These are phyloP conservation scores for Aegotheles bennettii DNA, from an alignment of 2,113 vertebrate species.

Conservation along the genomic window DNA sequence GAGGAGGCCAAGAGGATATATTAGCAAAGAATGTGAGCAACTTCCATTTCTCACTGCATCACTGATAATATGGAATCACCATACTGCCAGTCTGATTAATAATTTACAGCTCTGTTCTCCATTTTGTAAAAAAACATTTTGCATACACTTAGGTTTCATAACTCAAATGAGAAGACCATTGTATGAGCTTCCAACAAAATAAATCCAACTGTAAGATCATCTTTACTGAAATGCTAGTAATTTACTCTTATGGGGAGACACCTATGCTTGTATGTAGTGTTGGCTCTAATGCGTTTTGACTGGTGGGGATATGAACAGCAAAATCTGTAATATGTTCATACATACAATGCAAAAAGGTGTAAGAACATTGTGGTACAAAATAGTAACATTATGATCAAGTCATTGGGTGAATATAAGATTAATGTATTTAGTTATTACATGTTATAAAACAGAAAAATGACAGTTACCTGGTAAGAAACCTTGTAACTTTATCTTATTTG, in stretches of 20 bases:
- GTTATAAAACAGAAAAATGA: not conserved
- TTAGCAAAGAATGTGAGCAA: not conserved
- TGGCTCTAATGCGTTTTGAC: not conserved
- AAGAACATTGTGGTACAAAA: not conserved
- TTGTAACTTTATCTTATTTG: not conserved
- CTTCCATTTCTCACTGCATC: not conserved
- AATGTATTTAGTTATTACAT: not conserved
- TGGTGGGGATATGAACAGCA: not conserved
- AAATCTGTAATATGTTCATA: not conserved
- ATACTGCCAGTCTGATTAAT: not conserved
- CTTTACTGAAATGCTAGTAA: not conserved
- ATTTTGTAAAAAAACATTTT: not conserved
- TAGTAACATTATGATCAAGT: not conserved
- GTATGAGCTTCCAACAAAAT: not conserved
- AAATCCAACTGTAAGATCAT: not conserved
- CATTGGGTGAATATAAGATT: not conserved
- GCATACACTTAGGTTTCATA: not conserved
- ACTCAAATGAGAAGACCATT: not conserved
- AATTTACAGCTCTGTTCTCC: not conserved
- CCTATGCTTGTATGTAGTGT: not conserved
- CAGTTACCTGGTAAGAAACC: not conserved
- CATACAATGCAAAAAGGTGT: not conserved
- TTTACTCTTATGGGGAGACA: not conserved
- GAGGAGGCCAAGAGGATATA: not conserved
- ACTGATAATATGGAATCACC: not conserved